phyloP scores from a whole-genome alignment of 1,140 invertebrate genomes.

The Drosophila lini region DNA sequence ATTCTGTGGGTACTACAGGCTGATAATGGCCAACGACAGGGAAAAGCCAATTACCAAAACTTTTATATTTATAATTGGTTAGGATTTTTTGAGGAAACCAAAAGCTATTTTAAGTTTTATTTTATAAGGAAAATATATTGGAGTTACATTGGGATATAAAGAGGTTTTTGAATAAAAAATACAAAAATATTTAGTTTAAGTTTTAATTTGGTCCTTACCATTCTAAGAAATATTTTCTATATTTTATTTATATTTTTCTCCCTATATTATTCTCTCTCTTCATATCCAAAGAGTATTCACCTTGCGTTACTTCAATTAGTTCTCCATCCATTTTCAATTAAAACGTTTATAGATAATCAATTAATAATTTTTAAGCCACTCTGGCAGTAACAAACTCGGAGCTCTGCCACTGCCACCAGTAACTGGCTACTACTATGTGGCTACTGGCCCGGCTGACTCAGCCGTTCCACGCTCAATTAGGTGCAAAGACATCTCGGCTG shows the following conservation, averaged over 20 bases:
- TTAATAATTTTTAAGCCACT: slow-evolving; percentile 76
- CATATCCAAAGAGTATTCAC: slow-evolving; percentile 28
- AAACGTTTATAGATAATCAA: slow-evolving; percentile 82
- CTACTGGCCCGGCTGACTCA: slow-evolving; percentile 53
- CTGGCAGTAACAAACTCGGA: slow-evolving; percentile 45
- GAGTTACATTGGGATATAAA: too few species aligned
- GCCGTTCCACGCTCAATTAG: slow-evolving; percentile 68
- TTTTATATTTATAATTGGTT: slow-evolving; percentile 19
- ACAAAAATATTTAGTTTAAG: too few species aligned
- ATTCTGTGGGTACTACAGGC: slow-evolving; percentile 12
- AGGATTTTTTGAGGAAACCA: too few species aligned
- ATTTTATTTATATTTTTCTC: background rate
- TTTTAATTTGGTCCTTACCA: too few species aligned
- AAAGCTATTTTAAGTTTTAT: background rate
- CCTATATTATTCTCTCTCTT: background rate
- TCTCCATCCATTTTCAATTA: slow-evolving; percentile 63
- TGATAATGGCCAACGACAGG: slow-evolving; percentile 10
- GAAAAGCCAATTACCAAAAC: slow-evolving; percentile 31
- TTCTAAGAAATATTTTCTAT: too few species aligned
- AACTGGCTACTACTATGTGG: background rate
- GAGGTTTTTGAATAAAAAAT: too few species aligned
- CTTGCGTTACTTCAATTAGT: background rate
- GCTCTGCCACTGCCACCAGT: slow-evolving; percentile 13
- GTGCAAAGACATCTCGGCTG: slow-evolving; percentile 73
- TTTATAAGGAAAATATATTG: too few species aligned